Conservation (phyloP, 1,140 invertebrate genomes). For the Apolygus lucorum region DNA sequence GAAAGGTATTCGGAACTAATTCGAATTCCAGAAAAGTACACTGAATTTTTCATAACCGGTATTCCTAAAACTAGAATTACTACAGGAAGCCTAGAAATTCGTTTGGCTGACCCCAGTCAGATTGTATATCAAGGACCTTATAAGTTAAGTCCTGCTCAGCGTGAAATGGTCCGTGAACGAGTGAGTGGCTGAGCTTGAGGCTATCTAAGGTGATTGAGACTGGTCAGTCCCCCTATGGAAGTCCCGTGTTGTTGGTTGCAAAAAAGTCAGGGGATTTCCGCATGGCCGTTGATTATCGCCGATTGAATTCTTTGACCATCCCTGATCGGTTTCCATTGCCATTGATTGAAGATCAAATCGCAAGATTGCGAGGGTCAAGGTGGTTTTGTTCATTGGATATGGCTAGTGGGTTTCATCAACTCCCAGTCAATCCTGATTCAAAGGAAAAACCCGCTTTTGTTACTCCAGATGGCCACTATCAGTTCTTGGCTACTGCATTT, state of each 20-base stretch:
- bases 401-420: background rate
- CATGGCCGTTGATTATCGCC: slow-evolving; percentile 7
- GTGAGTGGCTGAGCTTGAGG: background rate
- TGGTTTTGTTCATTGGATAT: background rate
- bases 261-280: background rate
- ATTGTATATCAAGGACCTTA: background rate
- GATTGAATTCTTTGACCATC: background rate
- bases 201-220: no score
- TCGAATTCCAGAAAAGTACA: background rate
- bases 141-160: background rate
- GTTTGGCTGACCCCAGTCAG: background rate
- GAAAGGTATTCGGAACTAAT: background rate
- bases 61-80: background rate
- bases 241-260: background rate
- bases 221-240: background rate
- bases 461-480: slow-evolving; percentile 32
- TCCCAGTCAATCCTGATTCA: background rate
- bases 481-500: slow-evolving; percentile 41
- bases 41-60: slow-evolving; percentile 1
- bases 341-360: slow-evolving; percentile 7
- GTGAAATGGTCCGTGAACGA: background rate
- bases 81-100: background rate
- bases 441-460: slow-evolving; percentile 1
- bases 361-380: background rate
- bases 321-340: background rate